These are phyloP conservation scores for Sitophilus oryzae DNA, from an alignment of 1,140 invertebrate species.

Conservation along the genomic window DNA sequence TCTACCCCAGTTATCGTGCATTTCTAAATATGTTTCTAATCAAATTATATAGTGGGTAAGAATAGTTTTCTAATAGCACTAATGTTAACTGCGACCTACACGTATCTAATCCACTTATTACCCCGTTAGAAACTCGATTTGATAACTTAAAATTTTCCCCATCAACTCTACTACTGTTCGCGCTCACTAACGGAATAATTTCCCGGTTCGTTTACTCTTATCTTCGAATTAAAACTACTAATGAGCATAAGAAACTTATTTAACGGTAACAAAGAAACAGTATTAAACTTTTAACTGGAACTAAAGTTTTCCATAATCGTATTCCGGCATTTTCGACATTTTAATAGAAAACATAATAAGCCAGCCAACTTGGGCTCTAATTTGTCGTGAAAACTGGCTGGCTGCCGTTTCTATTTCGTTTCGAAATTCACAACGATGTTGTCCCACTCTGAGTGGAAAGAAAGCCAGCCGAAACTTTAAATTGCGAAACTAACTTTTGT, in stretches of 20 bases:
- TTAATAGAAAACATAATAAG: background rate
- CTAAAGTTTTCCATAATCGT: background rate
- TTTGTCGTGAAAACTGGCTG: background rate
- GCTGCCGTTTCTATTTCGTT: too few relatives aligned
- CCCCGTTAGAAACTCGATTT: too few relatives aligned
- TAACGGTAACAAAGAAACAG: background rate
- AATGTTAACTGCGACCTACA: too few relatives aligned
- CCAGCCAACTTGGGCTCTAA: background rate
- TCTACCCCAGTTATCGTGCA: too few relatives aligned
- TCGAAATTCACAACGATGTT: background rate
- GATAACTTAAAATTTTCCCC: constrained; percentile 1
- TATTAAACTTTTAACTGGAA: background rate
- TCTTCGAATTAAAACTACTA: background rate
- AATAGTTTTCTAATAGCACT: too few relatives aligned
- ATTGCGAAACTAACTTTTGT: background rate
- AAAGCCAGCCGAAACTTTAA: background rate
- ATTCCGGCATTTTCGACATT: background rate
- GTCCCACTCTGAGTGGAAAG: too few relatives aligned
- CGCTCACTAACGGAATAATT: too few relatives aligned
- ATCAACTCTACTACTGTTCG: background rate
- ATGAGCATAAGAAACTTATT: background rate
- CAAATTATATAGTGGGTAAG: too few relatives aligned
- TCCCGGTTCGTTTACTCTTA: background rate
- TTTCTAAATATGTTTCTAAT: too few relatives aligned
- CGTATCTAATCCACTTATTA: too few relatives aligned